Conservation (phyloP, 2,888 invertebrate genomes). For the Acanthosoma haemorrhoidale region DNA sequence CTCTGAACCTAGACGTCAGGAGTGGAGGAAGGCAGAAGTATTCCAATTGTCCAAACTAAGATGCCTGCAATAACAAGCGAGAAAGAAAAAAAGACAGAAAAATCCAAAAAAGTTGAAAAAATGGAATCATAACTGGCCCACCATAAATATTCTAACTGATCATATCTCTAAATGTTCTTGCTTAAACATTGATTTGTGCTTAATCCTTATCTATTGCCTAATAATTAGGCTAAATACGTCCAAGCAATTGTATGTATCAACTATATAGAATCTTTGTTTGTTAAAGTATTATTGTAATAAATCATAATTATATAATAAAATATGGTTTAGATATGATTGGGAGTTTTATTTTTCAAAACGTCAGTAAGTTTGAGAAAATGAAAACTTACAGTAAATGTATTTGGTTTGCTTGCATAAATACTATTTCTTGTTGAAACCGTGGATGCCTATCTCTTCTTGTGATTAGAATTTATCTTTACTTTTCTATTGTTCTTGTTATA, state of each 20-base stretch:
- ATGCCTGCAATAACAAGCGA: conserved; percentile 39
- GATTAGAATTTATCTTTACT: no score
- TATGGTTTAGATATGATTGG: no score
- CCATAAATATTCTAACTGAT: conserved; percentile 2
- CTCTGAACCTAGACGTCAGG: neutral
- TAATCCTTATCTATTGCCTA: neutral
- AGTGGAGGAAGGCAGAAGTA: conserved; percentile 21
- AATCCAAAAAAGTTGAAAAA: conserved; percentile 5
- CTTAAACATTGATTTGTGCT: neutral
- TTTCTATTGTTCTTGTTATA: no score
- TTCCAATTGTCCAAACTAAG: conserved; percentile 41
- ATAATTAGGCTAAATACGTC: conserved; percentile 16
- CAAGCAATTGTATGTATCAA: neutral
- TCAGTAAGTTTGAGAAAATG: no score
- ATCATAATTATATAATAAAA: conserved; percentile 14
- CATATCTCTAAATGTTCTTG: neutral
- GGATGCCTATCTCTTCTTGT: no score
- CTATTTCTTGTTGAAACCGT: no score
- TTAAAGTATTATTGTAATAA: conserved; percentile 13
- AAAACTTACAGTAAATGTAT: no score
- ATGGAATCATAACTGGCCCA: conserved; percentile 13
- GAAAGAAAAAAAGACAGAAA: conserved; percentile 5
- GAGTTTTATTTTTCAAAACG: no score
- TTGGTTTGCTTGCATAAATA: no score
- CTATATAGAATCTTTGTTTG: neutral